These are phyloP conservation scores for Epiblema foenella DNA, from an alignment of 2,888 invertebrate species.

Conservation along the genomic window DNA sequence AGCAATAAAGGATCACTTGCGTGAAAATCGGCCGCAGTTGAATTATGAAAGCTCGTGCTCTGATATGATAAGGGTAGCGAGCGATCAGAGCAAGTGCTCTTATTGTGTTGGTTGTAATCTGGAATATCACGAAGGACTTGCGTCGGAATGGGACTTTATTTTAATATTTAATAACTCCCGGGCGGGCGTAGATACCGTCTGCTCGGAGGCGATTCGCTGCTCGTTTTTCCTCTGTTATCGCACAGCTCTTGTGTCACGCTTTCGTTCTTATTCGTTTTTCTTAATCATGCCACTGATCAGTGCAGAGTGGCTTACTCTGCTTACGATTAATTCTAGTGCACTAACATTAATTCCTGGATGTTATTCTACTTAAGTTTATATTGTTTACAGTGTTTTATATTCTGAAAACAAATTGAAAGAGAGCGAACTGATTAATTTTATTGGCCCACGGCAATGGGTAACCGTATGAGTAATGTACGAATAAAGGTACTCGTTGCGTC, in stretches of 20 bases:
- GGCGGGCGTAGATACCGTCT: conserved; percentile 79
- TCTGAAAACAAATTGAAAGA: conserved; percentile 18
- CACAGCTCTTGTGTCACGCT: conserved; percentile 81
- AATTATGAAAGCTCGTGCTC: conserved; percentile 77
- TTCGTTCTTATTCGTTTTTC: conserved; percentile 75
- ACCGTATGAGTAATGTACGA: conserved; percentile 42
- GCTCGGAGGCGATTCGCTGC: conserved; percentile 75
- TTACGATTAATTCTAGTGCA: conserved; percentile 48
- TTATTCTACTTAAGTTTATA: background rate
- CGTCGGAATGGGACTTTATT: conserved; percentile 83
- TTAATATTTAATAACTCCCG: conserved; percentile 84
- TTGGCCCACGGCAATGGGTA: conserved; percentile 30
- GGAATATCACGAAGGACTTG: conserved; percentile 81
- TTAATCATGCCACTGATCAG: conserved; percentile 76
- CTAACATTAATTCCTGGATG: conserved; percentile 36
- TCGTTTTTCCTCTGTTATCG: conserved; percentile 80
- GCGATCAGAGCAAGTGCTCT: conserved; percentile 74
- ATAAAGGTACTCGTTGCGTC: conserved; percentile 44
- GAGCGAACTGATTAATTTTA: conserved; percentile 32
- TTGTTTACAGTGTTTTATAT: background rate
- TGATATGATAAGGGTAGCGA: conserved; percentile 78
- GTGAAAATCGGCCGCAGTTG: conserved; percentile 64
- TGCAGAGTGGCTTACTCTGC: conserved; percentile 60
- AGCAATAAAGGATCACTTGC: conserved; percentile 52
- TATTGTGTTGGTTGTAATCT: conserved; percentile 82